Conservation (phyloP, 1,140 invertebrate genomes). For the Drosophila kanapiae region DNA sequence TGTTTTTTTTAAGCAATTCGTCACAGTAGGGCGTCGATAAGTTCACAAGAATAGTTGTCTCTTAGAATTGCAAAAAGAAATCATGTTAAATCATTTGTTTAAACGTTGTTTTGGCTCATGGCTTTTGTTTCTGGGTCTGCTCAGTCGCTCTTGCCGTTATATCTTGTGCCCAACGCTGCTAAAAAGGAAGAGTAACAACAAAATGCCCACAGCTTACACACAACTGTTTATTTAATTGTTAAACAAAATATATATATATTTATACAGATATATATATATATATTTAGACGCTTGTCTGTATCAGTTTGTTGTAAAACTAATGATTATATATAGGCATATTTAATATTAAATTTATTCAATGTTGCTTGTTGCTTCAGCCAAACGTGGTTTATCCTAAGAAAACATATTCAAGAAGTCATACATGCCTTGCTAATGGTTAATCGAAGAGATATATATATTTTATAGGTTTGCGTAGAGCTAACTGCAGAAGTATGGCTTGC, state of each 20-base stretch:
- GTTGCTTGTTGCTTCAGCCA: constrained; percentile 34
- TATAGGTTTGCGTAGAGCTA: constrained; percentile 42
- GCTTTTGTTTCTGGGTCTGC: too few species aligned
- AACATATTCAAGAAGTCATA: constrained; percentile 57
- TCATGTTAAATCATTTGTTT: too few species aligned
- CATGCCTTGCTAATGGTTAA: constrained; percentile 56
- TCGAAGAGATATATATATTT: constrained; percentile 62
- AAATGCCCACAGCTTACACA: constrained; percentile 21
- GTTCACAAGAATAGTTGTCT: too few species aligned
- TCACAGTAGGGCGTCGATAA: too few species aligned
- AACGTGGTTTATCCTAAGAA: constrained; percentile 13
- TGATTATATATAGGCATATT: constrained; percentile 34
- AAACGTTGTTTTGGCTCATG: too few species aligned
- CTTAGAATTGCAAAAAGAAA: too few species aligned
- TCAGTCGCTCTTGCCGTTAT: too few species aligned
- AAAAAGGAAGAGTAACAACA: neutral
- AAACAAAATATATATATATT: constrained; percentile 59
- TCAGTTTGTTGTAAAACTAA: constrained; percentile 40
- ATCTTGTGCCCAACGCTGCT: neutral
- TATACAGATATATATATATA: too few species aligned
- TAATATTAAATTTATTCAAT: constrained; percentile 43
- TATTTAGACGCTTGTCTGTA: constrained; percentile 27
- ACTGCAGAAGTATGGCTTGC: constrained; percentile 61
- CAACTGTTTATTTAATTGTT: constrained; percentile 56
- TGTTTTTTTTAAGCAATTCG: too few species aligned